Percentiles rank a stretch among this genome's conserved stretches.
Evolutionary conservation across 64 coral and sea anemone species (phyloP).

Genomic region (Platygyra sinensis): DNA sequence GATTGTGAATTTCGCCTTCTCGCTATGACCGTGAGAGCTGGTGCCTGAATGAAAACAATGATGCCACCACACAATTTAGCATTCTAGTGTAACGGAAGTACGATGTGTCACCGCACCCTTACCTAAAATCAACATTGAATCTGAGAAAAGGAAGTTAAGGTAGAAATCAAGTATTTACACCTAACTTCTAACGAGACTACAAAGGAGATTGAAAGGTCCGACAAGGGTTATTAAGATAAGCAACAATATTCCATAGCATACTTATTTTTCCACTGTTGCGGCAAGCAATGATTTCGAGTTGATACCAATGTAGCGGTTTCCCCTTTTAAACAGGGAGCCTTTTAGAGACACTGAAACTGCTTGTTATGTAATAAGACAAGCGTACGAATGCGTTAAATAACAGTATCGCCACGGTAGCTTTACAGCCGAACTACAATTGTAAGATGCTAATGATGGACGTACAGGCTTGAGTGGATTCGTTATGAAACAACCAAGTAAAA

Average conservation of each 20-base stretch:
- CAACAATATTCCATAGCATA: neutral
- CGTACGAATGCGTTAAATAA: too few species aligned
- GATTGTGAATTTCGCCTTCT: conserved; percentile 51
- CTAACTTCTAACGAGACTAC: neutral
- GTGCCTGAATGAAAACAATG: conserved; percentile 24
- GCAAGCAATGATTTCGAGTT: neutral
- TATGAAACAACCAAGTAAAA: neutral
- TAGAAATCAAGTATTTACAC: neutral
- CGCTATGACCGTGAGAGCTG: conserved; percentile 57
- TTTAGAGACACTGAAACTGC: neutral
- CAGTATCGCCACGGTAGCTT: too few species aligned
- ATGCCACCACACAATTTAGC: neutral
- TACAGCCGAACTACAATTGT: neutral
- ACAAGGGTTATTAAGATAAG: neutral
- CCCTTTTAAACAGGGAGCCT: neutral
- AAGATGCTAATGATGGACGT: neutral
- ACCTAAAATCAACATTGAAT: neutral
- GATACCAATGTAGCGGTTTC: neutral
- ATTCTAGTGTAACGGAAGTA: conserved; percentile 1
- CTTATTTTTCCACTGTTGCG: conserved; percentile 13
- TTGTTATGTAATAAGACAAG: too few species aligned
- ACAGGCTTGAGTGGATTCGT: neutral
- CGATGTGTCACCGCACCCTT: neutral
- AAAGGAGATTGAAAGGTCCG: neutral
- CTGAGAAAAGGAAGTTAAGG: neutral